phyloP scores from a whole-genome alignment of 37 sponge, comb jelly and placozoan genomes.

The Crambe crambe region DNA sequence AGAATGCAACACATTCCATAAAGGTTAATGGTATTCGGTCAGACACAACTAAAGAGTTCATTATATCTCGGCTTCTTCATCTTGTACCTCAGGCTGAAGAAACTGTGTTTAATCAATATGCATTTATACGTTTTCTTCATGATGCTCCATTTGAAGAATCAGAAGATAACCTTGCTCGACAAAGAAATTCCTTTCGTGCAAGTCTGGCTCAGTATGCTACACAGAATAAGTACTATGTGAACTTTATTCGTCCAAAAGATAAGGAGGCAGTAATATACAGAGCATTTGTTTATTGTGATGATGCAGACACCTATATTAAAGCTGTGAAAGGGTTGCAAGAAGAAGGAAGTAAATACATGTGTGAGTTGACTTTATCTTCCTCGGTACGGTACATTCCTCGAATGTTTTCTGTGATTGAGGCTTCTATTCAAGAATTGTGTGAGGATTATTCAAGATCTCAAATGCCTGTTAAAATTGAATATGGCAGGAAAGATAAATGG shows the following conservation, averaged over 20 bases:
- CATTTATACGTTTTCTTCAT: not conserved
- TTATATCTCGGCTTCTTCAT: not conserved
- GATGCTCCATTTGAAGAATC: not conserved
- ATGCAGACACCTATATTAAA: not conserved
- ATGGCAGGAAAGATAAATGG: conserved; percentile 1
- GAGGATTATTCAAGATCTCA: not conserved
- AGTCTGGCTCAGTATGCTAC: not conserved
- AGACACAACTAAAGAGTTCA: not conserved
- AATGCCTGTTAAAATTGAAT: no score
- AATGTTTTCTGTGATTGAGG: not conserved
- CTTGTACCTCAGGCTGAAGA: not conserved
- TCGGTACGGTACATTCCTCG: conserved; percentile 4
- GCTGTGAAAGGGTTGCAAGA: not conserved
- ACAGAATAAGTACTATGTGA: not conserved
- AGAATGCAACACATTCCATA: not conserved
- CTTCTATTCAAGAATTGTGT: not conserved
- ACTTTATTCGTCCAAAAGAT: not conserved
- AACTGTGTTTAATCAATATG: not conserved
- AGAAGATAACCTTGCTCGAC: not conserved
- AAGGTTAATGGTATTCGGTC: not conserved
- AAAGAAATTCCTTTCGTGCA: not conserved
- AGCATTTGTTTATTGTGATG: conserved; percentile 14
- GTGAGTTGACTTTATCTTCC: not conserved
- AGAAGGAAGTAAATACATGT: not conserved
- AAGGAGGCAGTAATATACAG: conserved; percentile 5